Evolutionary conservation across 2,113 vertebrate genomes (phyloP), one percentile per base, ranked within the genome.

Genomic region (Parotia lawesii): DNA sequence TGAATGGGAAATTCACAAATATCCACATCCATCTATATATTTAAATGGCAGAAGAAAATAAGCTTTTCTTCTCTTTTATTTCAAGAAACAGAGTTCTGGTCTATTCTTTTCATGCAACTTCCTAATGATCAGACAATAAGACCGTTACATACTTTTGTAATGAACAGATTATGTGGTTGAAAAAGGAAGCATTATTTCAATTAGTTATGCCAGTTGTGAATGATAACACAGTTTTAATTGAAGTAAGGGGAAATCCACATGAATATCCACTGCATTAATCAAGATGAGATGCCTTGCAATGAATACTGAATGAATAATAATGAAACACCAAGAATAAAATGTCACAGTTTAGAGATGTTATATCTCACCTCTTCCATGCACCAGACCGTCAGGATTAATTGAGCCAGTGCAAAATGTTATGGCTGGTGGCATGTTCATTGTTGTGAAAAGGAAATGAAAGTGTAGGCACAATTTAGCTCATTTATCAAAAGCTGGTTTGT

Each of bases 151-250:
- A 57, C 40, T 77, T 95, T 35, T 64, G 33, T 79, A 90, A 85
- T 70, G 38, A 77, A 73, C 28, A 61, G n/a, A 70, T 70, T 60
- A 61, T 85, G 77, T 76, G 57, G 65, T 74, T 96, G 72, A 76
- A 91, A 95, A 95, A 93, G 57, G 61, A 93, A 86, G 38, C 18
- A 78, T 87, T 94, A 65, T 91, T 94, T 83, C 83, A 62, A 79
- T 94, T 93, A 76, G 45, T 89, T 93, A 89, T 4, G 11, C 57
- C 54, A 83, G 27, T 87, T 10, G 12, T 95, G 48, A 92, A 77
- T 92, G 93, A 72, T 57, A 94, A 79, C 14, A 4, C 60, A 66
- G 23, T 90, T 95, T 93, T 94, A 95, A 91, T 73, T 92, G 45
- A 92, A 74, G 66, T 73, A 83, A 85, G 87, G 71, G 82, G 74